phyloP scores from a whole-genome alignment of 2,113 vertebrate species.

The Motacilla tschutschensis region DNA sequence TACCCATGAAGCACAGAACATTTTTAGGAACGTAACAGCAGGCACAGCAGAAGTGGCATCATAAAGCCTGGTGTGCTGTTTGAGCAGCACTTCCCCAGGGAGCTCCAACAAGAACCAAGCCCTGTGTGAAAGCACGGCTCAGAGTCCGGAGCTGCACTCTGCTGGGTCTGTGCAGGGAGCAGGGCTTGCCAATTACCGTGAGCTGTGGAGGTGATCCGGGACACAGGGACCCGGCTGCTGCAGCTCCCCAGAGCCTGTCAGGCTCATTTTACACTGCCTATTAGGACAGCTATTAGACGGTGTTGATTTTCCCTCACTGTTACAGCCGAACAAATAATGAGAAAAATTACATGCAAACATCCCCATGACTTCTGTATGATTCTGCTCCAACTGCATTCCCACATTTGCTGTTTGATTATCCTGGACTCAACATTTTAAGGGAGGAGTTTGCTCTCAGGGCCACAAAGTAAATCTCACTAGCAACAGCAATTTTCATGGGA shows the following conservation, averaged over 20 bases:
- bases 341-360: conserved; percentile 18
- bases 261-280: neutral
- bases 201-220: neutral
- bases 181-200: neutral
- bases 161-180: neutral
- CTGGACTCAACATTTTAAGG: neutral
- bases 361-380: neutral
- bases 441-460: neutral
- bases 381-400: neutral
- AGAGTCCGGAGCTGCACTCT: fast-evolving
- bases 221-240: neutral
- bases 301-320: neutral
- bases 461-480: neutral
- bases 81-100: neutral
- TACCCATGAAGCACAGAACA: fast-evolving
- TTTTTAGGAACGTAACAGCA: neutral
- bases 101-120: neutral
- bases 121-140: fast-evolving
- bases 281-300: neutral
- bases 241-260: neutral
- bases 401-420: neutral
- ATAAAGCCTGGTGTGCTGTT: neutral
- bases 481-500: neutral
- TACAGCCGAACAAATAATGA: conserved; percentile 19
- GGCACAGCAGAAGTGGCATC: fast-evolving